Base-by-base conservation (phyloP, 2,113 vertebrate species). In the Casuarius casuarius region DNA sequence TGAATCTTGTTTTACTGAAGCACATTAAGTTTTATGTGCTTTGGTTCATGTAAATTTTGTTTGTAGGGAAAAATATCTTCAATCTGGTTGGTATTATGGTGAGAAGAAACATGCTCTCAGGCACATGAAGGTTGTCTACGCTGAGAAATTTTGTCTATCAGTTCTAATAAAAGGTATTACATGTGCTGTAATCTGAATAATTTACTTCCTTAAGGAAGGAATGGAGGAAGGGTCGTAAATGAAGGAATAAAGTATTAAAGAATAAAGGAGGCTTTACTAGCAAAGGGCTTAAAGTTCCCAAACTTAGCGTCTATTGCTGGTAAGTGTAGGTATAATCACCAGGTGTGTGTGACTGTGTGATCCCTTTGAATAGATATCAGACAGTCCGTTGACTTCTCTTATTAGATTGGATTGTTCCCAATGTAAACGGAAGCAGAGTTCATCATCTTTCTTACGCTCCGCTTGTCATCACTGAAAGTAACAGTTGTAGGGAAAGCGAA, bases 21-120 rank as follows among this genome's bases (percentile, higher is more conserved):
- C 0, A 0, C 3, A 11, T 12, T 48, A n/a, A 25, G 2, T 54
- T 92, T 40, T 54, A 5, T 65, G n/a, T 49, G 7, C 42, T 80
- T 72, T 49, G 8, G 5, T 79, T 62, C 12, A 0, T 52, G 35
- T 16, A 63, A 59, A 19, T 68, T 89, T 80, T 84, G 3, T 80
- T 80, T 46, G 12, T 5, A 67, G 38, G 58, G 25, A 48, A 76
- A 63, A 77, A 12, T 48, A 14, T 49, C 56, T 84, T 56, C 61
- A 42, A 5, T 56, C n/a, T 44, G 68, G 54, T 29, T 68, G 29
- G 4, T 49, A 14, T 31, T 4, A 2, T 16, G 14, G 35, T 5
- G 33, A 19, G 26, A 40, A 84, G 68, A 78, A 65, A 7, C 3
- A 19, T 33, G 56, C 17, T 70, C 18, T 83, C 46, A 23, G 33